Percentiles rank a stretch among this genome's conserved stretches.
Evolutionary conservation across 2,113 vertebrate species (phyloP).

Genomic region (Tetrao urogallus): DNA sequence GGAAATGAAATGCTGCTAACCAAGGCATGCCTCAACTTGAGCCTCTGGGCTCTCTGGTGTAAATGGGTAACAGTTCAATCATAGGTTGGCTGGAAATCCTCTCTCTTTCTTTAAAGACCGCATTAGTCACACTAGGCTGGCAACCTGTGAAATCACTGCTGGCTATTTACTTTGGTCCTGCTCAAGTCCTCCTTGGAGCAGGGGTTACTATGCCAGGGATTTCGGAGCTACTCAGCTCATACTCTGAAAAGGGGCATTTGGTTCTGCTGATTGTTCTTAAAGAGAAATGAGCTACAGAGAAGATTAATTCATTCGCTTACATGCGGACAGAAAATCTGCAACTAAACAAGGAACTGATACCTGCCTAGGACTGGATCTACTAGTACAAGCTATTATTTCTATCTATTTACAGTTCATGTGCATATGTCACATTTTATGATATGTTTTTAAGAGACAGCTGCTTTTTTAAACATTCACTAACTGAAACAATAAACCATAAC

Average conservation of each 20-base stretch:
- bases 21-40: background rate
- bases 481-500: constrained; percentile 38
- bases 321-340: constrained; percentile 21
- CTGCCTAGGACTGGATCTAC: background rate
- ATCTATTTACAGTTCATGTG: constrained; percentile 37
- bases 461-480: constrained; percentile 42
- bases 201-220: background rate
- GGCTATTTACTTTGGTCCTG: background rate
- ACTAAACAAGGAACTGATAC: background rate
- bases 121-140: fast-evolving
- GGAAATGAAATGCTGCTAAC: background rate
- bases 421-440: background rate
- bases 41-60: background rate
- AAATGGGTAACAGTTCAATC: background rate
- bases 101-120: background rate
- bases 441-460: background rate
- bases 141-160: background rate
- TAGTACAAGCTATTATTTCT: constrained; percentile 21
- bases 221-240: background rate
- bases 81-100: background rate
- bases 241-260: background rate
- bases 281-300: background rate
- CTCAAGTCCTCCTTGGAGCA: background rate
- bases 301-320: background rate
- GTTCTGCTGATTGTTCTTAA: background rate